Percentiles rank a stretch among this genome's conserved stretches.
These are phyloP conservation scores for Myotis pilosus DNA, from an alignment of 2,797 vertebrate species.

Conservation along the genomic window DNA sequence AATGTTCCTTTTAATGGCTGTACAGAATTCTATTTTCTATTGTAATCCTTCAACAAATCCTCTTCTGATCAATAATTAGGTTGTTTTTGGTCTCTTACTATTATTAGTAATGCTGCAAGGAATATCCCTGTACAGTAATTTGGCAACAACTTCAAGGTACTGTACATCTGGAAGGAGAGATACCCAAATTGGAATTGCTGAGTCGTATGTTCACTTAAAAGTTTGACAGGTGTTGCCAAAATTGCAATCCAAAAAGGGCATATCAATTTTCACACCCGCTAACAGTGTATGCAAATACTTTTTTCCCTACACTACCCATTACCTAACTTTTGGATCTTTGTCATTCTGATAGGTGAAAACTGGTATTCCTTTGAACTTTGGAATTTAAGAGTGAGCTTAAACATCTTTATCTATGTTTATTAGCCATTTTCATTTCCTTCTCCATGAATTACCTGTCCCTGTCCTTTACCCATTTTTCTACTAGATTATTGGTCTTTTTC, in stretches of 20 bases:
- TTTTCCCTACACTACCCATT: neutral
- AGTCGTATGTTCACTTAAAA: constrained; percentile 18
- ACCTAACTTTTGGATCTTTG: neutral
- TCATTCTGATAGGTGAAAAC: constrained; percentile 23
- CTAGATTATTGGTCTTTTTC: neutral
- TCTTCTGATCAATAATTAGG: constrained; percentile 30
- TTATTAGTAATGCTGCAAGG: neutral
- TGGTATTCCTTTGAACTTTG: neutral
- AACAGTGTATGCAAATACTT: neutral
- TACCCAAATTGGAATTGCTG: neutral
- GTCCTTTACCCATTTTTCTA: constrained; percentile 15
- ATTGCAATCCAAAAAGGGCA: neutral
- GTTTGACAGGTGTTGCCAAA: neutral
- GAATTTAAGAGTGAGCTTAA: constrained; percentile 27
- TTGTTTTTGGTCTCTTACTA: neutral
- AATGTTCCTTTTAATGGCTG: constrained; percentile 8
- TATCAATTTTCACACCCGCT: neutral
- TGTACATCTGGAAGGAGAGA: neutral
- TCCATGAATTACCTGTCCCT: neutral
- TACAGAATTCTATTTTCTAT: neutral
- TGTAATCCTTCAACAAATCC: neutral
- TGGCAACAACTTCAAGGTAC: constrained; percentile 5
- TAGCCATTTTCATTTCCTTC: neutral
- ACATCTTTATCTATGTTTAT: neutral
- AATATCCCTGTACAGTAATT: neutral